phyloP scores from a whole-genome alignment of 2,113 vertebrate species.

The Anthoscopus minutus region DNA sequence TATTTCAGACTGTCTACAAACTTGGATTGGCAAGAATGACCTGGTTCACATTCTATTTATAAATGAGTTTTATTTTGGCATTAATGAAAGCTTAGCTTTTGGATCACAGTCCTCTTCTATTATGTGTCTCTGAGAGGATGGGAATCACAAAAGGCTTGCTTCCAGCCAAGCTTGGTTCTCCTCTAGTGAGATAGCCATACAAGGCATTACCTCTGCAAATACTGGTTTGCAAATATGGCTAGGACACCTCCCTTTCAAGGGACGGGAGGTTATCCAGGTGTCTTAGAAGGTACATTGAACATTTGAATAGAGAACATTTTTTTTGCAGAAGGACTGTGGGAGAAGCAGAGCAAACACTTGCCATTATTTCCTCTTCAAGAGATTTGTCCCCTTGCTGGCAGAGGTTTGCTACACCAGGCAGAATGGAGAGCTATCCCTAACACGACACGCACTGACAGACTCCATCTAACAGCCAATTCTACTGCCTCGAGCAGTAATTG shows the following conservation, averaged over 20 bases:
- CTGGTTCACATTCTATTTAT: slow-evolving; percentile 50
- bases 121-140: background rate
- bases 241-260: background rate
- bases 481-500: background rate
- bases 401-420: background rate
- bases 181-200: background rate
- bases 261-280: background rate
- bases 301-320: background rate
- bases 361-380: background rate
- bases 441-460: background rate
- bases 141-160: slow-evolving; percentile 1
- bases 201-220: background rate
- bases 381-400: background rate
- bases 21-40: slow-evolving; percentile 51
- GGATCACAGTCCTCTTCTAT: slow-evolving; percentile 36
- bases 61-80: slow-evolving; percentile 16
- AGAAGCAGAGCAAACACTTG: background rate
- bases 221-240: background rate
- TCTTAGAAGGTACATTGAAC: background rate
- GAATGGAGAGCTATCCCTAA: fast-evolving
- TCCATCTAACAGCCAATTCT: background rate
- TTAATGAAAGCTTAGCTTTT: slow-evolving; percentile 36
- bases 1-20: slow-evolving; percentile 57
- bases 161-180: background rate
- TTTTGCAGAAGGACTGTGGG: background rate